A percentile compares a stretch with the other conserved stretches of the same genome.
phyloP scores from a whole-genome alignment of 2,797 vertebrate genomes.

The Leptoclinus maculatus region DNA sequence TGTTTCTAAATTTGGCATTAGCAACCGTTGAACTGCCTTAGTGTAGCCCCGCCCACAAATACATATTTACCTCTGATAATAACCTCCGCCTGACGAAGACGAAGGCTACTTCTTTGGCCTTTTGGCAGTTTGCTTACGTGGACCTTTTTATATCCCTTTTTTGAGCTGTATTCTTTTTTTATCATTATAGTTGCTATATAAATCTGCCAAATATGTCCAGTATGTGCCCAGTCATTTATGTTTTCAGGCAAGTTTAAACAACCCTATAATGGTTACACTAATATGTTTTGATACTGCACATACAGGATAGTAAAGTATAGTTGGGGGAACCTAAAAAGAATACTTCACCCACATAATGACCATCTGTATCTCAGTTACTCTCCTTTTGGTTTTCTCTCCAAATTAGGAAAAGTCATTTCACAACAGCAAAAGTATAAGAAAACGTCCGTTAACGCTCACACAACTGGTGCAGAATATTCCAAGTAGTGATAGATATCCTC shows the following conservation, averaged over 20 bases:
- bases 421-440: too few species aligned
- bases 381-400: too few species aligned
- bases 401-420: too few species aligned
- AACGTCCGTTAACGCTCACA: too few species aligned
- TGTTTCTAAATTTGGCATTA: conserved; percentile 53
- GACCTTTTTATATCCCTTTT: conserved; percentile 51
- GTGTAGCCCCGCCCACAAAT: conserved; percentile 48
- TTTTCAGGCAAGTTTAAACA: conserved; percentile 30
- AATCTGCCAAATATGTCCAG: conserved; percentile 59
- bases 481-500: too few species aligned
- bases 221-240: conserved; percentile 50
- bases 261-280: background rate
- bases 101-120: conserved; percentile 43
- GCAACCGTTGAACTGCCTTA: conserved; percentile 67
- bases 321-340: too few species aligned
- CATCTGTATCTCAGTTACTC: too few species aligned
- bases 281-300: background rate
- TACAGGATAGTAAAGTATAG: too few species aligned
- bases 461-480: too few species aligned
- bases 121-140: conserved; percentile 25
- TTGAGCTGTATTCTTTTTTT: conserved; percentile 44
- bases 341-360: too few species aligned
- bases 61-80: conserved; percentile 62
- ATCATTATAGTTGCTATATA: conserved; percentile 45
- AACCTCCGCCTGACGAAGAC: background rate